phyloP scores from a whole-genome alignment of 2,113 vertebrate genomes.

The Perca fluviatilis region DNA sequence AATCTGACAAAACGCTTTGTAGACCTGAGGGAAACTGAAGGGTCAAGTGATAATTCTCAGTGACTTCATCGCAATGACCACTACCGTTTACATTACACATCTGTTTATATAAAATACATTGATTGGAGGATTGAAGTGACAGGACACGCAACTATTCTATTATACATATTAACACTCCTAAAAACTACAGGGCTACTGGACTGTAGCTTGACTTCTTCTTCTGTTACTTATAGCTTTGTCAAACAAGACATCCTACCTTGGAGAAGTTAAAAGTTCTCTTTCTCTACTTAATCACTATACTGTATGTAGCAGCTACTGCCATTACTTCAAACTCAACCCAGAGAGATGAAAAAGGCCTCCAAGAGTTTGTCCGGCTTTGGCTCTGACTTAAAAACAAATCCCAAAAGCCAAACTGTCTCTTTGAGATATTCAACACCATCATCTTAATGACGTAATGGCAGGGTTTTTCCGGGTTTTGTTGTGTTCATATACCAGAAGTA shows the following conservation, averaged over 20 bases:
- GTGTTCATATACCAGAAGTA: slow-evolving; percentile 26
- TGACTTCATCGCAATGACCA: not conserved
- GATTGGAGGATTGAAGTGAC: not conserved
- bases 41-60: not conserved
- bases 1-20: not conserved
- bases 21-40: not conserved
- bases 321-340: not conserved
- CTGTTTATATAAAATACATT: not conserved
- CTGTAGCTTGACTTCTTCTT: slow-evolving; percentile 2
- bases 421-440: slow-evolving; percentile 19
- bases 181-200: not conserved
- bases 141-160: not conserved
- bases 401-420: not conserved
- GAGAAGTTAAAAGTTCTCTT: not conserved
- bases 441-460: slow-evolving; percentile 20
- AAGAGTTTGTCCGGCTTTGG: not conserved
- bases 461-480: slow-evolving; percentile 42
- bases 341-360: slow-evolving; percentile 15
- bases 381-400: slow-evolving; percentile 22
- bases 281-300: not conserved
- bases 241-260: not conserved
- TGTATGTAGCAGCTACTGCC: not conserved
- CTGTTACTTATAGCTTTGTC: not conserved
- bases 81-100: not conserved
- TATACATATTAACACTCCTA: not conserved